Evolutionary conservation across 2,113 vertebrate genomes (phyloP).

Genomic region (Arizona elegans): DNA sequence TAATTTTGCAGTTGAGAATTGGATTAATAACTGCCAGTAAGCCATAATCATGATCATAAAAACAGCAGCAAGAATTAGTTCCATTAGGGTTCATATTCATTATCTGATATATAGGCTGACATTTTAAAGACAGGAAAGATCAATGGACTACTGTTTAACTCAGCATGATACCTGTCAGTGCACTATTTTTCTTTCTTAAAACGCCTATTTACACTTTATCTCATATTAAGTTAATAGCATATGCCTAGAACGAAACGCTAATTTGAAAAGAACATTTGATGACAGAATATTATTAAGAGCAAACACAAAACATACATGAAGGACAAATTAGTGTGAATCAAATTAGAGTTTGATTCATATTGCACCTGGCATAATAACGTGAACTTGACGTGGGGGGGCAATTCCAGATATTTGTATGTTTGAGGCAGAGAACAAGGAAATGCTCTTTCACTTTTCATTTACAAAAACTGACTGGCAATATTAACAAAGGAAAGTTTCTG

Average conservation of each 20-base stretch:
- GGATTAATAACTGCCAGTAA: neutral
- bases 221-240: neutral
- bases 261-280: neutral
- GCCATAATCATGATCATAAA: neutral
- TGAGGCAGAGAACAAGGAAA: neutral
- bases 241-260: neutral
- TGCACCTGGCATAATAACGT: neutral
- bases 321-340: neutral
- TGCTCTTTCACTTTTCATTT: neutral
- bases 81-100: neutral
- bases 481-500: neutral
- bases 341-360: neutral
- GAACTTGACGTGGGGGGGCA: no score
- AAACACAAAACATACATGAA: neutral
- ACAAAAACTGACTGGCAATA: neutral
- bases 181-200: neutral
- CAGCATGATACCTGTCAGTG: neutral
- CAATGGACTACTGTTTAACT: neutral
- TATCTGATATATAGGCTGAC: neutral
- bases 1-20: neutral
- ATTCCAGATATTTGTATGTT: neutral
- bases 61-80: neutral
- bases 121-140: neutral
- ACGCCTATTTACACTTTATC: neutral
- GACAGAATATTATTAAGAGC: neutral